A percentile compares a stretch with the other conserved stretches of the same genome.
These are phyloP conservation scores for Zalophus californianus DNA, from an alignment of 2,797 vertebrate species.

Conservation along the genomic window DNA sequence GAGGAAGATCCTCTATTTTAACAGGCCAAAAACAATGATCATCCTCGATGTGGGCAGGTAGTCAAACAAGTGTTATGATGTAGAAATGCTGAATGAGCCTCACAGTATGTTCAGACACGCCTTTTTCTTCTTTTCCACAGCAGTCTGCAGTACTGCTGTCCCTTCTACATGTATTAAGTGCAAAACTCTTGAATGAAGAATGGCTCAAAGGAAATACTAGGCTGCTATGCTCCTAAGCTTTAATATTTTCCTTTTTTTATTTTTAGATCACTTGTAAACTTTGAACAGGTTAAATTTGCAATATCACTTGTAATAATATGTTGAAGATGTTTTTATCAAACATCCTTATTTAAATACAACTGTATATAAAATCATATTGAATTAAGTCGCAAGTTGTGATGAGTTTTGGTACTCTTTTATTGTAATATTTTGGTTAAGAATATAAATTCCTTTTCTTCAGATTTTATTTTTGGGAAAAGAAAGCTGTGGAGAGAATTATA, in stretches of 20 bases:
- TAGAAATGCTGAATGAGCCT: neutral
- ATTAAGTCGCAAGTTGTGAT: neutral
- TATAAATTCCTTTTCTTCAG: neutral
- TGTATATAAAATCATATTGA: neutral
- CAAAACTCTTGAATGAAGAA: conserved; percentile 5
- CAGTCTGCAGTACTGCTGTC: neutral
- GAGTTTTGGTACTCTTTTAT: neutral
- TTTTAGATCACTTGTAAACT: conserved; percentile 33
- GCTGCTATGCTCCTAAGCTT: neutral
- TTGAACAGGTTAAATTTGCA: conserved; percentile 25
- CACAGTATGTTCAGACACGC: neutral
- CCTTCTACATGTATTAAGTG: neutral
- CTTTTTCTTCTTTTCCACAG: neutral
- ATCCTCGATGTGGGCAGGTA: neutral
- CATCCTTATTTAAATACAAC: conserved; percentile 13
- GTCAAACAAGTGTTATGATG: neutral
- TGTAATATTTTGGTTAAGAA: conserved; percentile 19
- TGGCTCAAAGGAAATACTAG: neutral
- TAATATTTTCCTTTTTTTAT: conserved; percentile 14
- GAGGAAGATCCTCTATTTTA: neutral
- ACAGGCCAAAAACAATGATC: neutral
- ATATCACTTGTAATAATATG: neutral
- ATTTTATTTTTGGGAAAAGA: conserved; percentile 14
- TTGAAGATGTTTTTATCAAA: neutral
- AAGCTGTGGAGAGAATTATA: neutral